Conservation (phyloP, 2,888 invertebrate genomes). For the Dicyrtomina minuta region DNA sequence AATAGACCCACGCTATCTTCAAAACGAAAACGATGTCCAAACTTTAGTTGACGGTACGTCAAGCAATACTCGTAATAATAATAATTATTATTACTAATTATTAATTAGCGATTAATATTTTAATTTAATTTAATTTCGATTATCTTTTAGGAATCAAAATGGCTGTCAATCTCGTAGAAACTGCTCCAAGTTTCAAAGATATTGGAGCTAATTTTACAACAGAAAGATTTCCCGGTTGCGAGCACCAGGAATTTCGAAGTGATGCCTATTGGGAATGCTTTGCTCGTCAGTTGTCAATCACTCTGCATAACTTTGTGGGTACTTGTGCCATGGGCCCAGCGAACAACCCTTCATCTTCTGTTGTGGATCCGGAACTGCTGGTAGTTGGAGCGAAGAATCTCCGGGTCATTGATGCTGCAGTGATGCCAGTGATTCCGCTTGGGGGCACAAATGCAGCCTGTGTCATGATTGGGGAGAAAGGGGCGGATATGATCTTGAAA, state of each 20-base stretch:
- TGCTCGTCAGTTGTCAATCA: constrained; percentile 40
- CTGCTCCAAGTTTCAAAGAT: constrained; percentile 37
- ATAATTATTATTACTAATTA: not conserved
- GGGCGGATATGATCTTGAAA: not conserved
- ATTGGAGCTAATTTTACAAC: constrained; percentile 37
- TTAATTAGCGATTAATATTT: not conserved
- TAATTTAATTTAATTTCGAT: not conserved
- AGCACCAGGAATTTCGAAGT: constrained; percentile 36
- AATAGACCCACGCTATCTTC: constrained; percentile 50
- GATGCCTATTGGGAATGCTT: constrained; percentile 47
- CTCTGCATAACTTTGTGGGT: constrained; percentile 46
- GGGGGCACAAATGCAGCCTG: too few species aligned
- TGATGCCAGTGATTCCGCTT: too few species aligned
- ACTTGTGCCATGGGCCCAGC: constrained; percentile 40
- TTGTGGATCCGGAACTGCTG: constrained; percentile 30
- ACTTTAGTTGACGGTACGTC: constrained; percentile 44
- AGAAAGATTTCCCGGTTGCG: constrained; percentile 42
- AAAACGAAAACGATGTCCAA: constrained; percentile 42
- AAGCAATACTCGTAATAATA: not conserved
- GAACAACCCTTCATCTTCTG: not conserved
- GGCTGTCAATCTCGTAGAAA: constrained; percentile 40
- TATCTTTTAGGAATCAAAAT: constrained; percentile 34
- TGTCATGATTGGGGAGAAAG: constrained; percentile 5
- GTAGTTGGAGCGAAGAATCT: constrained; percentile 46
- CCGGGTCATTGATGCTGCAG: constrained; percentile 44